Conservation (phyloP, 2,113 vertebrate genomes). For the Cephalopterus ornatus region DNA sequence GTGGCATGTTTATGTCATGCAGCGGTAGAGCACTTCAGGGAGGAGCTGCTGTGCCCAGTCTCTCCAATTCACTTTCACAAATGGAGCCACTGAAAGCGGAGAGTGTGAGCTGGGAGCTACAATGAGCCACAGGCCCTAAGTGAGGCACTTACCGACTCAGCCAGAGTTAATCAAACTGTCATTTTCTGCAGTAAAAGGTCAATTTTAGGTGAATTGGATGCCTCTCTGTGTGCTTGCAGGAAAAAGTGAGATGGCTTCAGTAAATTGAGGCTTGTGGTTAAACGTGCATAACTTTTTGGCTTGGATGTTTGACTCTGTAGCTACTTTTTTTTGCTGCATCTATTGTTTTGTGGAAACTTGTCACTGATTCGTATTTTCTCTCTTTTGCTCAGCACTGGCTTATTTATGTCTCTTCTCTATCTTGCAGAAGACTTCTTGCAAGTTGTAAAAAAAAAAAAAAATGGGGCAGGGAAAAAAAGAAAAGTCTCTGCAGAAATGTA, state of each 20-base stretch:
- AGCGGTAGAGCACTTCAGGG: rapidly evolving
- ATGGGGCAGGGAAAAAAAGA: neutral
- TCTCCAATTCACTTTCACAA: neutral
- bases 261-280: neutral
- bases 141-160: neutral
- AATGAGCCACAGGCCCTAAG: rapidly evolving
- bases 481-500: neutral
- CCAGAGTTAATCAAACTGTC: neutral
- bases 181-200: slow-evolving; percentile 12
- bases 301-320: neutral
- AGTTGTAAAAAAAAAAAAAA: neutral
- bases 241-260: neutral
- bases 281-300: neutral
- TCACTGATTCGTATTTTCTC: neutral
- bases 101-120: neutral
- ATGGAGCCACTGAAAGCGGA: rapidly evolving
- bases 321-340: neutral
- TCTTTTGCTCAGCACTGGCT: neutral
- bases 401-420: neutral
- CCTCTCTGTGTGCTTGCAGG: neutral
- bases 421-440: neutral
- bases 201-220: slow-evolving; percentile 6
- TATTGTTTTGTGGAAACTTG: neutral
- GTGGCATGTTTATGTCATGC: neutral
- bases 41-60: neutral